Base-by-base conservation (phyloP, 2,113 vertebrate genomes). In the Tragelaphus buxtoni region DNA sequence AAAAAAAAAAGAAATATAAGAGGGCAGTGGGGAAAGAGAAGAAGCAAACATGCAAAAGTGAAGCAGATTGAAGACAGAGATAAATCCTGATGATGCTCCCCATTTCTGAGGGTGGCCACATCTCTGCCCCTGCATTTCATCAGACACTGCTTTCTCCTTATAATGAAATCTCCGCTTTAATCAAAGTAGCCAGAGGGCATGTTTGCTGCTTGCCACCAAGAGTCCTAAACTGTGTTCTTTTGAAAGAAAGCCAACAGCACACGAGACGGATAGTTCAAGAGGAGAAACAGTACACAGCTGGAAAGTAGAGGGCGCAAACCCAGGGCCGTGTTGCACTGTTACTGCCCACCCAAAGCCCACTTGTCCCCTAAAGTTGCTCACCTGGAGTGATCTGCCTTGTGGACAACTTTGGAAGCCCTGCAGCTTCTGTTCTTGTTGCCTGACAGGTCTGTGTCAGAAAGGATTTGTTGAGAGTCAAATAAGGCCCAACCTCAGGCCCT, bases 341-440 rank as follows among this genome's bases (percentile, higher is more conserved):
- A 6, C 12, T 3, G 17, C 7, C 18, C 32, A 5, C 39, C 5
- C 17, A 14, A 1, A 14, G 42, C 18, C 8, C 0, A 18, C 10
- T 13, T 28, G 7, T 42, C 55, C 69, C 63, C 86, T 49, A 24
- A 60, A 28, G 39, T 26, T 5, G 7, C 95, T 95, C 81, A 97
- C 98, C 94, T 94, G 94, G 30, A 82, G 26, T 2, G 13, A 69
- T 79, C 77, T 4, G 16, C 76, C 76, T 74, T 79, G 35, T 13
- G 61, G 35, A 61, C 9, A 10, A n/a, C 22, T 45, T 30, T 32
- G 39, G 92, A 85, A 69, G 49, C 7, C 69, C 72, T 96, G 82
- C 92, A 98, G 55, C 88, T 98, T 77, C 53, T 69, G 47, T 17
- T 97, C 60, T 72, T 90, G 49, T 72, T 90, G 56, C 61, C n/a